A percentile compares a stretch with the other conserved stretches of the same genome.
phyloP scores from a whole-genome alignment of 1,140 invertebrate species.

The Lepidurus packardi region DNA sequence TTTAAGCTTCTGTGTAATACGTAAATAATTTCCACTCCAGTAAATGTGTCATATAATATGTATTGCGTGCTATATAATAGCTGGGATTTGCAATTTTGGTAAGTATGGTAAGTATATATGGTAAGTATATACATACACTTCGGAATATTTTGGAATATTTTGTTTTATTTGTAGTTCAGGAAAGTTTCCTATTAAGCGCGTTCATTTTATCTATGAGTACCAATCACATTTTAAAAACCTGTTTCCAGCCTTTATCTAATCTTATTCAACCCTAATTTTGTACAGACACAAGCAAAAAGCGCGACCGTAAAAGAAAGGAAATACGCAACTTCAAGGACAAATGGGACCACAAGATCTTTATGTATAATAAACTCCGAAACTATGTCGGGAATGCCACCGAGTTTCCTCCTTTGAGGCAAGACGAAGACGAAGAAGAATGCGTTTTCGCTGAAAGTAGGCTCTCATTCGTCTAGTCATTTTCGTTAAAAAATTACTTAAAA shows the following conservation, averaged over 20 bases:
- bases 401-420: background rate
- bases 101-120: no score
- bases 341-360: background rate
- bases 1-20: background rate
- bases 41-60: background rate
- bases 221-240: no score
- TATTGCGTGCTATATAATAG: background rate
- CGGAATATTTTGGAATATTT: no score
- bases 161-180: no score
- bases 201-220: no score
- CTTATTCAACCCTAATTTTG: slow-evolving; percentile 1
- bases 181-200: no score
- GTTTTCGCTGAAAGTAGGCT: background rate
- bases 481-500: background rate
- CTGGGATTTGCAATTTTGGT: no score
- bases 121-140: background rate
- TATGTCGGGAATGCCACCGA: background rate
- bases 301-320: background rate
- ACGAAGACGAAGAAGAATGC: background rate
- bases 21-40: background rate
- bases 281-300: background rate
- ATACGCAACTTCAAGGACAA: background rate
- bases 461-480: background rate
- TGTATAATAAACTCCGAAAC: background rate
- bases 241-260: background rate